phyloP scores from a whole-genome alignment of 2,888 invertebrate genomes.

The Cetonia aurata region DNA sequence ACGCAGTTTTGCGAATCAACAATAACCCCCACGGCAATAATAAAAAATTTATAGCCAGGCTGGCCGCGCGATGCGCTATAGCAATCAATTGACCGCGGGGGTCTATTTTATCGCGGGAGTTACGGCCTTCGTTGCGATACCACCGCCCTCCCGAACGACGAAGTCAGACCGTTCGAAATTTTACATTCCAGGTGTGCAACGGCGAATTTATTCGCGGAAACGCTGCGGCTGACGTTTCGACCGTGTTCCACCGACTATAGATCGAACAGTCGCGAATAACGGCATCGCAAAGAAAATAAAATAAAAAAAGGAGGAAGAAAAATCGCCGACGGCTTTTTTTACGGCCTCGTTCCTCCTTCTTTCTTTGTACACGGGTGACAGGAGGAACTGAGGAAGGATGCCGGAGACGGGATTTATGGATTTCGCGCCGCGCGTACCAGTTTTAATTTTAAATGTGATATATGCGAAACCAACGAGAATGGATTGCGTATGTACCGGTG shows the following conservation, averaged over 20 bases:
- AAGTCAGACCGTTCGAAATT: background rate
- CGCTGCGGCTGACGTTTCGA: background rate
- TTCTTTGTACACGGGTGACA: background rate
- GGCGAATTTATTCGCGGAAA: background rate
- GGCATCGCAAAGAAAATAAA: background rate
- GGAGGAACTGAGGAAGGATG: slow-evolving; percentile 1
- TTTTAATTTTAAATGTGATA: slow-evolving; percentile 15
- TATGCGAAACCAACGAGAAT: background rate
- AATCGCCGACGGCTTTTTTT: slow-evolving; percentile 1
- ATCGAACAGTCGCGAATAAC: background rate
- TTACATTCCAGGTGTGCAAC: slow-evolving; percentile 2
- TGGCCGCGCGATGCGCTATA: too few species aligned
- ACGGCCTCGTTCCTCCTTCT: background rate
- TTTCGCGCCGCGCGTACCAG: background rate
- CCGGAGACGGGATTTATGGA: slow-evolving; percentile 2
- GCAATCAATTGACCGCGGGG: slow-evolving; percentile 12
- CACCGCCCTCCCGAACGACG: background rate
- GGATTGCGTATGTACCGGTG: background rate
- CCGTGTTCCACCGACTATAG: background rate
- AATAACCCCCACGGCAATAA: too few species aligned
- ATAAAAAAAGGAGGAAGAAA: background rate
- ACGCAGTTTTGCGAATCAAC: too few species aligned
- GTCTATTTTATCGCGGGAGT: slow-evolving; percentile 3
- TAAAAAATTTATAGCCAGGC: too few species aligned
- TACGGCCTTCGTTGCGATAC: background rate